Conservation (phyloP, 64 coral and sea anemone genomes). For the Stylophora pistillata region DNA sequence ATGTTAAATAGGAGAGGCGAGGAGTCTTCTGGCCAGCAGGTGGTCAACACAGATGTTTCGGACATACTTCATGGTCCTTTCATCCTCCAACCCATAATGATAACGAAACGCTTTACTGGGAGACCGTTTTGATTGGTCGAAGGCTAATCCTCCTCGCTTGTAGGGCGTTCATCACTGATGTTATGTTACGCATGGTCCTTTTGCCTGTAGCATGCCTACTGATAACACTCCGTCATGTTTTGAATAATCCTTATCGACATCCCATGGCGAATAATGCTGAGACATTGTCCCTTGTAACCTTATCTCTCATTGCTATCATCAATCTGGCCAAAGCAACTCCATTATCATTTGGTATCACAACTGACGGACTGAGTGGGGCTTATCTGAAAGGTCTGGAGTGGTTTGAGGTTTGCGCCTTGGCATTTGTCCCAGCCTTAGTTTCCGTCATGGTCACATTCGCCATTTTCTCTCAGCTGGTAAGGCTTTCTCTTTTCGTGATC, state of each 20-base stretch:
- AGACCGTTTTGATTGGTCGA: slow-evolving; percentile 70
- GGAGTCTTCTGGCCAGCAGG: not conserved
- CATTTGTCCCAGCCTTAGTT: not conserved
- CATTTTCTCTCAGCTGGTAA: not conserved
- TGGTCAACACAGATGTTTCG: not conserved
- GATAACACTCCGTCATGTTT: not conserved
- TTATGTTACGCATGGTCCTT: slow-evolving; percentile 38
- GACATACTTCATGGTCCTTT: slow-evolving; percentile 55
- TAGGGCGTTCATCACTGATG: slow-evolving; percentile 38
- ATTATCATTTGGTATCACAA: not conserved
- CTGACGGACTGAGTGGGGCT: not conserved
- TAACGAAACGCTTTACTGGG: slow-evolving; percentile 60
- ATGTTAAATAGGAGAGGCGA: not conserved
- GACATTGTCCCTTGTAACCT: not conserved
- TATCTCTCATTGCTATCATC: slow-evolving; percentile 2
- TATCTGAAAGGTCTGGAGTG: not conserved
- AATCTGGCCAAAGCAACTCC: slow-evolving; percentile 26
- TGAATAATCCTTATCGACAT: slow-evolving; percentile 6
- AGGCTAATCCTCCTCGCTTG: slow-evolving; percentile 53
- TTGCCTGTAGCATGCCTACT: not conserved
- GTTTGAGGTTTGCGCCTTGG: not conserved
- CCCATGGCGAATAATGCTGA: not conserved
- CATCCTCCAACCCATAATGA: slow-evolving; percentile 1
- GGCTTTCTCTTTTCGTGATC: not conserved
- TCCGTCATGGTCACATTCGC: not conserved